phyloP scores from a whole-genome alignment of 2,888 invertebrate species.

The Lydus trimaculatus region DNA sequence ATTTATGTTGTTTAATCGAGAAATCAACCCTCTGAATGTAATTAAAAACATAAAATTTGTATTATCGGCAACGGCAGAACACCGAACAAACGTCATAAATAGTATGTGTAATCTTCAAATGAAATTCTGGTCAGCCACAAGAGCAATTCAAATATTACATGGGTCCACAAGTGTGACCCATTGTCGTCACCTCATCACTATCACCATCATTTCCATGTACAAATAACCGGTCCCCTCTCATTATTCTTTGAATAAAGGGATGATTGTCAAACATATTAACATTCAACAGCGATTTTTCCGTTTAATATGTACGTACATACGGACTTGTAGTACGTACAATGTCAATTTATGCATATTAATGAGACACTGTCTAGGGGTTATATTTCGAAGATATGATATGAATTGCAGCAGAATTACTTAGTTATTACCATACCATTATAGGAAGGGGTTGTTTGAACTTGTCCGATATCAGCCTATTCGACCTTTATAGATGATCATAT shows the following conservation, averaged over 20 bases:
- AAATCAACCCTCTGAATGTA: conserved; percentile 14
- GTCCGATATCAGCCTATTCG: conserved; percentile 33
- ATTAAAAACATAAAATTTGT: conserved; percentile 50
- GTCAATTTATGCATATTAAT: conserved; percentile 57
- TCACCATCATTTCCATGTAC: conserved; percentile 36
- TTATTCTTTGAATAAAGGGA: neutral
- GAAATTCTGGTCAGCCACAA: conserved; percentile 50
- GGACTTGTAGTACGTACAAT: conserved; percentile 46
- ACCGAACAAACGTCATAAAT: conserved; percentile 53
- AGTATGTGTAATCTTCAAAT: conserved; percentile 53
- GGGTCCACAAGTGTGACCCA: conserved; percentile 24
- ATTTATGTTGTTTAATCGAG: neutral
- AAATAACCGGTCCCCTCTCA: conserved; percentile 35
- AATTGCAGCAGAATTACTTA: conserved; percentile 22
- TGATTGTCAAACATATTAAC: conserved; percentile 41
- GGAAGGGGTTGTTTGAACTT: conserved; percentile 31
- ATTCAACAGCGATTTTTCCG: conserved; percentile 53
- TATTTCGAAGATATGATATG: conserved; percentile 15
- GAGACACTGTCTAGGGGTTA: conserved; percentile 26
- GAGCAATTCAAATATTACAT: conserved; percentile 38
- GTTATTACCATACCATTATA: conserved; percentile 5
- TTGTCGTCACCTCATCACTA: conserved; percentile 23
- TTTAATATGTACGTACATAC: conserved; percentile 44
- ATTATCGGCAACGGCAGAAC: conserved; percentile 50
- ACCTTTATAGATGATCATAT: conserved; percentile 31